A percentile compares a stretch with the other conserved stretches of the same genome.
Evolutionary conservation across 2,888 invertebrate genomes (phyloP).

Genomic region (Hemistola chrysoprasaria): DNA sequence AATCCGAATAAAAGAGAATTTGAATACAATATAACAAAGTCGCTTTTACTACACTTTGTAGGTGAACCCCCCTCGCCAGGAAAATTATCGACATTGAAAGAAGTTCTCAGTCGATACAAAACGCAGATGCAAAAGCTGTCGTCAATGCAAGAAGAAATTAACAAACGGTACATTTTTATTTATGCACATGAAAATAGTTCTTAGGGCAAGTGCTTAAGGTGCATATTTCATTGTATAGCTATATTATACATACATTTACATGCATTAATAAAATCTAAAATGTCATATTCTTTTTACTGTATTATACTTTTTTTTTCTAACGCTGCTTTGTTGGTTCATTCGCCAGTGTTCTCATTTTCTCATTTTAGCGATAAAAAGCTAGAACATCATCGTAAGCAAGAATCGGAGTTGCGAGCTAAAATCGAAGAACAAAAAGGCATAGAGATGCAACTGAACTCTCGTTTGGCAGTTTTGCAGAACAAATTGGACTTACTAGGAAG

Average conservation of each 20-base stretch:
- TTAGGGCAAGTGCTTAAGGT: no score
- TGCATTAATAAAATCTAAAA: no score
- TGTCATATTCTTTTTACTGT: no score
- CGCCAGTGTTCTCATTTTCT: no score
- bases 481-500: slow-evolving; percentile 58
- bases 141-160: slow-evolving; percentile 62
- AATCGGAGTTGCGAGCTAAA: slow-evolving; percentile 58
- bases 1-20: no score
- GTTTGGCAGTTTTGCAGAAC: slow-evolving; percentile 63
- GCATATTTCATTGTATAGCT: no score
- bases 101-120: slow-evolving; percentile 65
- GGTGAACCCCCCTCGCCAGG: slow-evolving; percentile 71
- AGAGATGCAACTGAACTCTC: slow-evolving; percentile 67
- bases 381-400: slow-evolving; percentile 67
- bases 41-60: slow-evolving; percentile 23
- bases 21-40: no score
- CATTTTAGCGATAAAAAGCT: slow-evolving; percentile 62
- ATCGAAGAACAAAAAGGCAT: slow-evolving; percentile 67
- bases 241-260: no score
- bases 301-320: no score
- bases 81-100: slow-evolving; percentile 66
- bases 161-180: slow-evolving; percentile 52
- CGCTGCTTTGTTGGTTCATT: no score
- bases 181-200: no score
- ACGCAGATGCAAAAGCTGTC: slow-evolving; percentile 61